Evolutionary conservation across 2,888 invertebrate species (phyloP).

Genomic region (Taphrorychus bicolor): DNA sequence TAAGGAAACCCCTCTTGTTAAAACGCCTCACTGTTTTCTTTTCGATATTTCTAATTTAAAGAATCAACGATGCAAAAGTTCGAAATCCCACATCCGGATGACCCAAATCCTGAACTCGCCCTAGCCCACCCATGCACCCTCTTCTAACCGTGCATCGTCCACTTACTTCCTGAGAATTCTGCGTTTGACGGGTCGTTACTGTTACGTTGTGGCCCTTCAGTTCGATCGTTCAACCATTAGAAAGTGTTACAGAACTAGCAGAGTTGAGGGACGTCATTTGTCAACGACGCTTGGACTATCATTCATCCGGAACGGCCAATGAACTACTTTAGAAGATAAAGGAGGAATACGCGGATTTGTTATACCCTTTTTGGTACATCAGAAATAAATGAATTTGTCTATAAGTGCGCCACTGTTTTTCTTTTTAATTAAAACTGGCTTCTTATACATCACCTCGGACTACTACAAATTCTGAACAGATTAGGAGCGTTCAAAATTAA

Average conservation of each 20-base stretch:
- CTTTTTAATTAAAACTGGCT: neutral
- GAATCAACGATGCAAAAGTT: no score
- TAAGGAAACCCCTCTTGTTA: no score
- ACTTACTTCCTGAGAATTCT: neutral
- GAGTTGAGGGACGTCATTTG: constrained; percentile 30
- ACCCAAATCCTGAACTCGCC: no score
- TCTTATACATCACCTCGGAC: constrained; percentile 16
- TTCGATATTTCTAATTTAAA: no score
- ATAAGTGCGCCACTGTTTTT: neutral
- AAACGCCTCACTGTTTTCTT: no score
- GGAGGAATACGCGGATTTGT: neutral
- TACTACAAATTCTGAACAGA: constrained; percentile 21
- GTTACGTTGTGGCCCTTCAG: constrained; percentile 14
- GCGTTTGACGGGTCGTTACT: constrained; percentile 24
- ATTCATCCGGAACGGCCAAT: constrained; percentile 12
- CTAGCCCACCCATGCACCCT: no score
- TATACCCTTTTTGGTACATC: no score
- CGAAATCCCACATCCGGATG: no score
- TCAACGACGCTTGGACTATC: constrained; percentile 19
- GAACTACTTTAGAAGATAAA: constrained; percentile 2
- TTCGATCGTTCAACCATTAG: constrained; percentile 15
- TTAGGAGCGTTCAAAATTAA: constrained; percentile 23
- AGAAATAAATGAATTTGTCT: no score
- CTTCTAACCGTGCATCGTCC: neutral
- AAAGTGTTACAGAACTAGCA: constrained; percentile 25